Evolutionary conservation across 1,140 invertebrate genomes (phyloP).

Genomic region (Galleria mellonella): DNA sequence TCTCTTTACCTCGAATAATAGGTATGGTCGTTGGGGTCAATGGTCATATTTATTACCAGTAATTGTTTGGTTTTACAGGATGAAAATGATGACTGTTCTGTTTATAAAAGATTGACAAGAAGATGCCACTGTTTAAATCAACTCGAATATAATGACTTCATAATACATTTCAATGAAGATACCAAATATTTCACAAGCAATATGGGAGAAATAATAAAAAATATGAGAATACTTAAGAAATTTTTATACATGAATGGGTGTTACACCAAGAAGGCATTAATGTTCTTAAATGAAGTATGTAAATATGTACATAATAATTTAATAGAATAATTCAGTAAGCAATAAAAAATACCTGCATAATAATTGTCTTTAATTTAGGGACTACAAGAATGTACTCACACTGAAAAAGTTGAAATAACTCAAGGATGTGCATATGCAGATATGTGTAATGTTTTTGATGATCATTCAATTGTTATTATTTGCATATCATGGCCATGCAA

Average conservation of each 20-base stretch:
- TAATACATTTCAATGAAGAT: slow-evolving; percentile 58
- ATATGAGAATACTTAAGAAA: slow-evolving; percentile 51
- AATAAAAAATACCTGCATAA: too few species aligned
- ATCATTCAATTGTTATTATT: slow-evolving; percentile 34
- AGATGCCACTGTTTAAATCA: slow-evolving; percentile 57
- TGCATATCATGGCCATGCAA: slow-evolving; percentile 55
- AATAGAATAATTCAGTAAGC: too few species aligned
- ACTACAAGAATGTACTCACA: slow-evolving; percentile 21
- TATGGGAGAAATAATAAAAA: slow-evolving; percentile 57
- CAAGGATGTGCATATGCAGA: slow-evolving; percentile 47
- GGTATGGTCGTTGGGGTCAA: too few species aligned
- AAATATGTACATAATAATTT: too few species aligned
- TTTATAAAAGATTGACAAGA: slow-evolving; percentile 51
- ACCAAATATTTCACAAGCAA: slow-evolving; percentile 40
- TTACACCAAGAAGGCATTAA: slow-evolving; percentile 49
- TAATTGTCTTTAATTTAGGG: slow-evolving; percentile 20
- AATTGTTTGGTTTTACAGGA: slow-evolving; percentile 19
- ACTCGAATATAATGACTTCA: slow-evolving; percentile 48
- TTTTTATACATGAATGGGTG: slow-evolving; percentile 52
- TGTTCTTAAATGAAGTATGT: slow-evolving; percentile 57
- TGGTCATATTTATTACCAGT: too few species aligned
- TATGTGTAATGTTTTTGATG: slow-evolving; percentile 56
- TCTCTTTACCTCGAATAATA: too few species aligned
- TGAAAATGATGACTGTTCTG: slow-evolving; percentile 47
- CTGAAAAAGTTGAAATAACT: slow-evolving; percentile 46